These are phyloP conservation scores for Sciurus niger DNA, from an alignment of 2,113 vertebrate species.

Conservation along the genomic window DNA sequence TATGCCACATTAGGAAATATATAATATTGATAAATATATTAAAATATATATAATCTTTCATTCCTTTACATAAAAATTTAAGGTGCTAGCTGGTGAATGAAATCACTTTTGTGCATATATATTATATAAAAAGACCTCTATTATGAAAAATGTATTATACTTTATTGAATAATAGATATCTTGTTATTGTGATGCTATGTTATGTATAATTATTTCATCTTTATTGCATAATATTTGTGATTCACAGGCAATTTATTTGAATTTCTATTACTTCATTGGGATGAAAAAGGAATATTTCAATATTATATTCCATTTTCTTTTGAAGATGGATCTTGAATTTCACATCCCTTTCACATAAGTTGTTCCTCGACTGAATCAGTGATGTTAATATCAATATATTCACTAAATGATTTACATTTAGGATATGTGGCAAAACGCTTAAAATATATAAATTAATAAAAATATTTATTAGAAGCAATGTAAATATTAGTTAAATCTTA, in stretches of 20 bases:
- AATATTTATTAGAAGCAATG: background rate
- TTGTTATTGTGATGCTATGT: background rate
- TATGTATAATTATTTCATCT: background rate
- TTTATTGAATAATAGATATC: background rate
- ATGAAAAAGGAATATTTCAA: background rate
- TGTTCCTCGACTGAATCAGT: background rate
- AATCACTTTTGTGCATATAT: background rate
- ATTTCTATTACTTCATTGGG: background rate
- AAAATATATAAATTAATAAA: background rate
- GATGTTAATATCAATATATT: background rate
- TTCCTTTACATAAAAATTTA: background rate
- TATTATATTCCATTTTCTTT: background rate
- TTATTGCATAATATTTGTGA: background rate
- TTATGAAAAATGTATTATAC: background rate
- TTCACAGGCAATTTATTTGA: background rate
- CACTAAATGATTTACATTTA: background rate
- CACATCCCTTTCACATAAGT: background rate
- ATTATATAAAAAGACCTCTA: background rate
- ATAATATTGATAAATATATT: background rate
- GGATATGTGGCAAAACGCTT: background rate
- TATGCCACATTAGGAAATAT: background rate
- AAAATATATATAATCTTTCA: background rate
- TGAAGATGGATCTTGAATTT: background rate
- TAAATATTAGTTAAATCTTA: background rate
- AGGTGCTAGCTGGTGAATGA: background rate